A percentile compares a stretch with the other conserved stretches of the same genome.
These are phyloP conservation scores for Pelodiscus sinensis DNA, from an alignment of 2,113 vertebrate genomes.

Conservation along the genomic window DNA sequence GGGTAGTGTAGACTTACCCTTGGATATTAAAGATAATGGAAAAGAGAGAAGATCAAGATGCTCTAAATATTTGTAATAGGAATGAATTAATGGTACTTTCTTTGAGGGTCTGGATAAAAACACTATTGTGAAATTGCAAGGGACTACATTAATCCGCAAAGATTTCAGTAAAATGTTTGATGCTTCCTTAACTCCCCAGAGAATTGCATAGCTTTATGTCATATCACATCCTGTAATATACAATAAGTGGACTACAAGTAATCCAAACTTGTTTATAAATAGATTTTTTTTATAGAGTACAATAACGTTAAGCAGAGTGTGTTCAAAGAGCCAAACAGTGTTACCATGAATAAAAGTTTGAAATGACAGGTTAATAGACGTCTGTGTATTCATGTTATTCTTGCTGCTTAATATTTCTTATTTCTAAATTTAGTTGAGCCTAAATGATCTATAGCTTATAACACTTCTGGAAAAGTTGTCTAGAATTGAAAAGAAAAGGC, in stretches of 20 bases:
- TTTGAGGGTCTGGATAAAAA: no score
- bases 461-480: neutral
- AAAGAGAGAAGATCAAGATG: no score
- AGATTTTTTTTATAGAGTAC: neutral
- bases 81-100: no score
- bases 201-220: neutral
- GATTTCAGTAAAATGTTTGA: no score
- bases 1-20: no score
- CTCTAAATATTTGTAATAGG: no score
- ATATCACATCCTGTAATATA: neutral
- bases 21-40: no score
- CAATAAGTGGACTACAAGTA: neutral
- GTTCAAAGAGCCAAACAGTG: neutral
- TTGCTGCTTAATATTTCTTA: neutral
- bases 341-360: neutral
- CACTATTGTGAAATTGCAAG: no score
- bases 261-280: neutral
- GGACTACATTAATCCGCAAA: no score
- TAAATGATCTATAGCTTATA: neutral
- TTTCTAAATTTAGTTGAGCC: neutral
- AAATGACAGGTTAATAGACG: neutral
- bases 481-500: neutral
- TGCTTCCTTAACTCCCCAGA: no score
- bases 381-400: neutral
- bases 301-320: neutral